phyloP scores from a whole-genome alignment of 2,113 vertebrate species.

The Leptobrachium ailaonicum region DNA sequence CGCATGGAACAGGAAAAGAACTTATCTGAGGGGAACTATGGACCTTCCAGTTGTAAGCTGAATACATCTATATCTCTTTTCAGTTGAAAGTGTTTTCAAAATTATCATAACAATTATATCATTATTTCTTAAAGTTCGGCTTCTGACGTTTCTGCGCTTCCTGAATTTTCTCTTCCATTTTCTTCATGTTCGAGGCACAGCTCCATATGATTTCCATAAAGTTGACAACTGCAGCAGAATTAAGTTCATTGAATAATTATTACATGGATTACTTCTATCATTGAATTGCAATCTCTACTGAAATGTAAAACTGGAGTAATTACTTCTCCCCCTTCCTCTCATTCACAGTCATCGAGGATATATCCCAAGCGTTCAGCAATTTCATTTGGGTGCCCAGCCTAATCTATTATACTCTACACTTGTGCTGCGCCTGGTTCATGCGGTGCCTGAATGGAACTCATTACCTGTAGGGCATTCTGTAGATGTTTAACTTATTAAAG shows the following conservation, averaged over 20 bases:
- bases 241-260: conserved; percentile 11
- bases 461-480: conserved; percentile 21
- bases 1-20: too few species aligned
- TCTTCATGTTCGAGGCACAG: not conserved
- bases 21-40: too few species aligned
- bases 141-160: not conserved
- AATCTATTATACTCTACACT: conserved; percentile 1
- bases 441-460: conserved; percentile 44
- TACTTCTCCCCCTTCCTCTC: not conserved
- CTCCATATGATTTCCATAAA: conserved; percentile 17
- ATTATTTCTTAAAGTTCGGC: not conserved
- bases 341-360: not conserved
- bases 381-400: conserved; percentile 19
- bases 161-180: not conserved
- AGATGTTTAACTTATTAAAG: conserved; percentile 43
- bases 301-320: conserved; percentile 14
- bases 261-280: not conserved
- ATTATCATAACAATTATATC: not conserved
- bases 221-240: conserved; percentile 7
- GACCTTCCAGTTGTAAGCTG: too few species aligned
- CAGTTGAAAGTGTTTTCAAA: not conserved
- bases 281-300: not conserved
- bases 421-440: not conserved
- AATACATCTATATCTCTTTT: too few species aligned
- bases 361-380: conserved; percentile 41